These are phyloP conservation scores for Dryoscopus gambensis DNA, from an alignment of 2,113 vertebrate species.

Conservation along the genomic window DNA sequence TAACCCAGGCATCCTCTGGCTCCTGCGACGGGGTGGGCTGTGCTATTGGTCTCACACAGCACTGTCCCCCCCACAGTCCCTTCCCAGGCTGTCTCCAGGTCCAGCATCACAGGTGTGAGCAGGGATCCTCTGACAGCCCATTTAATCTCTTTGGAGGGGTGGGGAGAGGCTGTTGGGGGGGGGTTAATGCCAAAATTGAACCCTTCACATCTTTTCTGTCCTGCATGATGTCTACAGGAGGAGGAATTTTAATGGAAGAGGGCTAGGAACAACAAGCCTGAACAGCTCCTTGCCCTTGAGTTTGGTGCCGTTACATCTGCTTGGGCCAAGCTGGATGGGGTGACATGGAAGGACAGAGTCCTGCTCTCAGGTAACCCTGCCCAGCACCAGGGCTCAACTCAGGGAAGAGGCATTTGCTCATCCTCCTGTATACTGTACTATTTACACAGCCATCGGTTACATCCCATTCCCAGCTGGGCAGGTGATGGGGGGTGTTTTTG, in stretches of 20 bases:
- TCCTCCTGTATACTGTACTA: neutral
- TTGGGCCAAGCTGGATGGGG: neutral
- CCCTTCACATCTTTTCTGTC: neutral
- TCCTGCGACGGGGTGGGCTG: neutral
- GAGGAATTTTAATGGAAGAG: neutral
- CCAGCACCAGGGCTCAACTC: neutral
- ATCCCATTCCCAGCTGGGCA: neutral
- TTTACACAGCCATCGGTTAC: neutral
- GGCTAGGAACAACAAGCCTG: fast-evolving
- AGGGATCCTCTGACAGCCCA: neutral
- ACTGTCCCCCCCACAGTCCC: neutral
- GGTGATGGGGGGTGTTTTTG: neutral
- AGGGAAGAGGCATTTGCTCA: neutral
- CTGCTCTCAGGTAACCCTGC: neutral
- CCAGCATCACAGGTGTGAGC: neutral
- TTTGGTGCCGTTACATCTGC: neutral
- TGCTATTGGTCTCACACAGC: neutral
- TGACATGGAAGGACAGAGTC: neutral
- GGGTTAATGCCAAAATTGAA: neutral
- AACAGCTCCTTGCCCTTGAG: neutral
- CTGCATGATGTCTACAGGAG: neutral
- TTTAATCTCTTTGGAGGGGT: neutral
- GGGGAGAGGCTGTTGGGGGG: neutral
- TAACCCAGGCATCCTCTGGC: fast-evolving
- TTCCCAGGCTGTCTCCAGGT: neutral